These are phyloP conservation scores for Hybos culiciformis DNA, from an alignment of 2,888 invertebrate genomes.

Conservation along the genomic window DNA sequence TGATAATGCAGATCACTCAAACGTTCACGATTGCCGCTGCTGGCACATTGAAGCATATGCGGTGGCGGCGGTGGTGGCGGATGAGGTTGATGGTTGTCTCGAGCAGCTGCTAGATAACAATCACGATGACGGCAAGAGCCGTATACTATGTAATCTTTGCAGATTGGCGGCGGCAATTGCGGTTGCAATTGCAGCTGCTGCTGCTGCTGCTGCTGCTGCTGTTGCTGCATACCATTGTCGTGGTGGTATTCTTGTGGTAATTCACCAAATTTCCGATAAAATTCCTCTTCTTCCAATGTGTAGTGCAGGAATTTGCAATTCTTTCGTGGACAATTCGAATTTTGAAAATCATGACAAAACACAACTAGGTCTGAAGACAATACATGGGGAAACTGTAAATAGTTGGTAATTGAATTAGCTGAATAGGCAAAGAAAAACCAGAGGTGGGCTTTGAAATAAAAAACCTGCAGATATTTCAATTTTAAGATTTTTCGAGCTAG, in stretches of 20 bases:
- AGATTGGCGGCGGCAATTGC: no score
- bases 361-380: slow-evolving; percentile 22
- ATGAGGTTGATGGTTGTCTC: no score
- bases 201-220: slow-evolving; percentile 34
- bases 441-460: no score
- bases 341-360: slow-evolving; percentile 58
- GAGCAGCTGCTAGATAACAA: slow-evolving; percentile 10
- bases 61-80: no score
- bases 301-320: slow-evolving; percentile 66
- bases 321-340: slow-evolving; percentile 56
- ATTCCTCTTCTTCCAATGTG: slow-evolving; percentile 59
- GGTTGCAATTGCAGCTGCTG: slow-evolving; percentile 39
- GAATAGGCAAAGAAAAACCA: not conserved
- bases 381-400: slow-evolving; percentile 18
- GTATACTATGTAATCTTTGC: slow-evolving; percentile 22
- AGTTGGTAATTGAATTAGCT: not conserved
- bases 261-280: slow-evolving; percentile 57
- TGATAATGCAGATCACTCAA: not conserved
- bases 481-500: no score
- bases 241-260: slow-evolving; percentile 38
- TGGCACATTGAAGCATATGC: no score
- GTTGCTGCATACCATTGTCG: slow-evolving; percentile 15
- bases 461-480: no score
- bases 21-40: not conserved
- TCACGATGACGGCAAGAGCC: slow-evolving; percentile 16